phyloP scores from a whole-genome alignment of 2,888 invertebrate genomes.

The Colletes collaris region DNA sequence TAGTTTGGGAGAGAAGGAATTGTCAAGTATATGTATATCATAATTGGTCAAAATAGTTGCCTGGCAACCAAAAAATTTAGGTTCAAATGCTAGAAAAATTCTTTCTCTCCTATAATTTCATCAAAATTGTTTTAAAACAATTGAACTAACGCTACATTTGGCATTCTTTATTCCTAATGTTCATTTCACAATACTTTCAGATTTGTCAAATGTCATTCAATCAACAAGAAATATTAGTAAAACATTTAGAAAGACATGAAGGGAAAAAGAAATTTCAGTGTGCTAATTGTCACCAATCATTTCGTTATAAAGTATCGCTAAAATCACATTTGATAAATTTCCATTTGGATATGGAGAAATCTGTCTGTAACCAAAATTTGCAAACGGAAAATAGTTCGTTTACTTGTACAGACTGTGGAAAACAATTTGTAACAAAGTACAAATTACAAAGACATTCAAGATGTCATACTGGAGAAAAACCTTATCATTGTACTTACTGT shows the following conservation, averaged over 20 bases:
- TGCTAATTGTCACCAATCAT: constrained; percentile 78
- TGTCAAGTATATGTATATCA: too few relatives aligned
- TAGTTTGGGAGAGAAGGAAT: too few relatives aligned
- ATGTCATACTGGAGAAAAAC: constrained; percentile 79
- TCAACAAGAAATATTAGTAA: constrained; percentile 78
- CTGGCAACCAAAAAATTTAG: too few relatives aligned
- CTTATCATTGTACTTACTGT: constrained; percentile 78
- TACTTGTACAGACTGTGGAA: constrained; percentile 77
- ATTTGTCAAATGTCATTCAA: constrained; percentile 80
- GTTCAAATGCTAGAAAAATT: too few relatives aligned
- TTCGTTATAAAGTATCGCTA: constrained; percentile 78
- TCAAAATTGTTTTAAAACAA: neutral
- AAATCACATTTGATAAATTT: constrained; percentile 80
- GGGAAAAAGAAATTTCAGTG: constrained; percentile 78
- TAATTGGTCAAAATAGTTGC: too few relatives aligned
- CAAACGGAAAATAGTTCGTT: constrained; percentile 60
- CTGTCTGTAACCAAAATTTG: constrained; percentile 44
- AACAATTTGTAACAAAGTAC: constrained; percentile 79
- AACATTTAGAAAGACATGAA: constrained; percentile 78
- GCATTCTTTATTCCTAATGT: neutral
- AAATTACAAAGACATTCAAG: constrained; percentile 77
- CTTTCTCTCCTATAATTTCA: too few relatives aligned
- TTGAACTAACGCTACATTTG: neutral
- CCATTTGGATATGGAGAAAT: constrained; percentile 72
- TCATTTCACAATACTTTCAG: constrained; percentile 57